Percentiles rank a stretch among this genome's conserved stretches.
Conservation (phyloP, 2,113 vertebrate genomes). For the Cepphus grylle region DNA sequence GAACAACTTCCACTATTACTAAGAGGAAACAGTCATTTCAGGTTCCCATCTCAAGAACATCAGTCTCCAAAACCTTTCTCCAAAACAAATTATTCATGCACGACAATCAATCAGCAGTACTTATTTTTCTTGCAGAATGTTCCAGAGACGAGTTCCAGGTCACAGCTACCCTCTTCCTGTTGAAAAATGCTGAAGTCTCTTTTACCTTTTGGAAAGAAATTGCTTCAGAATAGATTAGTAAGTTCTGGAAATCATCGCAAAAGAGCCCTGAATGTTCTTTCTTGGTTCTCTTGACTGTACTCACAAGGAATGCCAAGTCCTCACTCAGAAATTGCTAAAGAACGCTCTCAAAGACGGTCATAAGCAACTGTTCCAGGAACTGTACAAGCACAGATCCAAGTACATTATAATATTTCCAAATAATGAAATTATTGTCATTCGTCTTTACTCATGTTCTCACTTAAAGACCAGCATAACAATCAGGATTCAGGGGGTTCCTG, state of each 20-base stretch:
- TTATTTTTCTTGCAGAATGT: constrained; percentile 20
- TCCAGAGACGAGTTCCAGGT: constrained; percentile 3
- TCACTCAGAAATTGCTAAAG: constrained; percentile 10
- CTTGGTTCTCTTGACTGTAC: background rate
- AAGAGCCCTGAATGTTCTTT: background rate
- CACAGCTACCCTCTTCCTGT: background rate
- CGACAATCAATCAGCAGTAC: background rate
- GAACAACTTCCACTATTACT: background rate
- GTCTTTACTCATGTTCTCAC: background rate
- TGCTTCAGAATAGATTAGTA: background rate
- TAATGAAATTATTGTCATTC: background rate
- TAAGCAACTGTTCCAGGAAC: background rate
- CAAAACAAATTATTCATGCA: constrained; percentile 20
- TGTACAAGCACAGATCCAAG: background rate
- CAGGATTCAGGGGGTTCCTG: background rate
- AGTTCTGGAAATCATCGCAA: constrained; percentile 25
- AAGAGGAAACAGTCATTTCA: background rate
- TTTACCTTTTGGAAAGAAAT: constrained; percentile 9
- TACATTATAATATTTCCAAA: constrained; percentile 12
- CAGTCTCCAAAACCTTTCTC: background rate
- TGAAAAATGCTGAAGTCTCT: background rate
- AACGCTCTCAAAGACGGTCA: background rate
- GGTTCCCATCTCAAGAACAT: constrained; percentile 14
- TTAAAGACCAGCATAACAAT: background rate
- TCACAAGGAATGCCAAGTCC: background rate